These are phyloP conservation scores for Coptodon rendalli DNA, from an alignment of 2,113 vertebrate genomes.

Conservation along the genomic window DNA sequence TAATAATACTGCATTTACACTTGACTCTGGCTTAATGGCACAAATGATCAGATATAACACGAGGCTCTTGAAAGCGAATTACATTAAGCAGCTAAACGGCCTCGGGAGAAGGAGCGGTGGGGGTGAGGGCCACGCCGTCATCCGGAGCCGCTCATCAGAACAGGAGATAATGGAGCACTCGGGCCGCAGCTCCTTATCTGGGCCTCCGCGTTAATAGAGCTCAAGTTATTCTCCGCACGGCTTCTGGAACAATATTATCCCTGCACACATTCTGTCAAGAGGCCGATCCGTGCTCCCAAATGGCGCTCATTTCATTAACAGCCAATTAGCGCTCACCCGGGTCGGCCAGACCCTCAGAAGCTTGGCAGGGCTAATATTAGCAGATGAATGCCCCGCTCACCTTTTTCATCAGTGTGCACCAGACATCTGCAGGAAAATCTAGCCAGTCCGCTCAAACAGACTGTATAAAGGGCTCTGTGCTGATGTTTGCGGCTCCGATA, in stretches of 20 bases:
- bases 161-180: conserved; percentile 87
- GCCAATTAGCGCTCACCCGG: conserved; percentile 53
- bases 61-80: conserved; percentile 88
- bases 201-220: conserved; percentile 74
- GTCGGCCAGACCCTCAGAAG: conserved; percentile 51
- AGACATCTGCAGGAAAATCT: neutral
- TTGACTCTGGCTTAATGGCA: conserved; percentile 89
- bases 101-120: conserved; percentile 64
- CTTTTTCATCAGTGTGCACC: conserved; percentile 38
- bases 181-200: conserved; percentile 73
- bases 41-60: conserved; percentile 91
- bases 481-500: neutral
- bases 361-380: conserved; percentile 59
- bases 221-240: conserved; percentile 84
- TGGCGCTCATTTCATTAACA: conserved; percentile 74
- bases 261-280: conserved; percentile 63
- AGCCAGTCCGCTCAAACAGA: neutral
- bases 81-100: conserved; percentile 89
- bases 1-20: conserved; percentile 82
- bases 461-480: neutral
- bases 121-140: conserved; percentile 40
- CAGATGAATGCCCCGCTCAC: conserved; percentile 51
- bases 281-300: conserved; percentile 73
- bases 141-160: conserved; percentile 81
- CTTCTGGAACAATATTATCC: conserved; percentile 82